A percentile compares a stretch with the other conserved stretches of the same genome.
Evolutionary conservation across 2,797 vertebrate species (phyloP).

Genomic region (Clarias pachynema): DNA sequence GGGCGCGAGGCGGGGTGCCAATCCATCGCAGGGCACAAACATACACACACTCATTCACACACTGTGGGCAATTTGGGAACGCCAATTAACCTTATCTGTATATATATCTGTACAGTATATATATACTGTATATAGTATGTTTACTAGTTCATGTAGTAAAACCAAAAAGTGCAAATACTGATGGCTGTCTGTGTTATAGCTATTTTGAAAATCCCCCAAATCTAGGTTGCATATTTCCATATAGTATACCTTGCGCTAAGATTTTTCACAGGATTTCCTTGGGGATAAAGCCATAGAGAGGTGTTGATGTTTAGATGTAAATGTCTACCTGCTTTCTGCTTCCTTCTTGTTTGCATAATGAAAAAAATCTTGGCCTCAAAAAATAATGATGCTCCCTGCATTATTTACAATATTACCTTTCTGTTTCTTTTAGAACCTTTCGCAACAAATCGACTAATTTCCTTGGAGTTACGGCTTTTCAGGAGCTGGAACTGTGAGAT

Average conservation of each 20-base stretch:
- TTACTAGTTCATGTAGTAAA: neutral
- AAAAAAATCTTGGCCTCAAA: neutral
- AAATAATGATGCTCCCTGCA: neutral
- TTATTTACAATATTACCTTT: neutral
- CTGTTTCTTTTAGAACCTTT: neutral
- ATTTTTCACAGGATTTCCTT: neutral
- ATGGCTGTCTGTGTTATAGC: neutral
- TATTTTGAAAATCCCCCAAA: neutral
- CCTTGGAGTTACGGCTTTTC: neutral
- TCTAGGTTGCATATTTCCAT: neutral
- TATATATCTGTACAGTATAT: too few species aligned
- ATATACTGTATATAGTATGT: neutral
- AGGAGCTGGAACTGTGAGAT: neutral
- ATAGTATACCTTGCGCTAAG: neutral
- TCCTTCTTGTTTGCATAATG: neutral
- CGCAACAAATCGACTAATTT: neutral
- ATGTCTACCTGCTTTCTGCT: neutral
- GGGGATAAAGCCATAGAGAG: neutral
- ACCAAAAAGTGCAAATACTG: neutral
- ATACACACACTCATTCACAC: too few species aligned
- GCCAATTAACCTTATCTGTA: too few species aligned
- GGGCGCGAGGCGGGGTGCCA: too few species aligned
- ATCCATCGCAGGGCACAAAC: too few species aligned
- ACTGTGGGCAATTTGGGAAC: too few species aligned
- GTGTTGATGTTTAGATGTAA: conserved; percentile 6